These are phyloP conservation scores for Tyrannus savana DNA, from an alignment of 2,113 vertebrate genomes.

Conservation along the genomic window DNA sequence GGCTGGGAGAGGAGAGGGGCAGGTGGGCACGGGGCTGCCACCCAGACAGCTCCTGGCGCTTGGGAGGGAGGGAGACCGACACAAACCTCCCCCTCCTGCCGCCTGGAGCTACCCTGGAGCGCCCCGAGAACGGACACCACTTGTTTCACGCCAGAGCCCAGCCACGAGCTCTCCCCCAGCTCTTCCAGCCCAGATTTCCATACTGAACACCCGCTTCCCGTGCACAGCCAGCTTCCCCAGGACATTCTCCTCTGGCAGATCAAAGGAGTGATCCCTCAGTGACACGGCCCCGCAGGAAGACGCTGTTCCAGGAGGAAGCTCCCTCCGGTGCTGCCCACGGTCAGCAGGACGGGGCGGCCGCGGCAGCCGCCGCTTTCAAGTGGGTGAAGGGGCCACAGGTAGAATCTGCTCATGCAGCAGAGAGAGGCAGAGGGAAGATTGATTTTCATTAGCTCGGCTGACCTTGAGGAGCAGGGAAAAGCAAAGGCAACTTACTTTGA, in stretches of 20 bases:
- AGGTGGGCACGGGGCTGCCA: not conserved
- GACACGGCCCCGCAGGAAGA: not conserved
- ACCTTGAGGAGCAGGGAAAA: slow-evolving; percentile 60
- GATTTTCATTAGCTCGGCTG: slow-evolving; percentile 62
- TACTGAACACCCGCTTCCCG: accelerated
- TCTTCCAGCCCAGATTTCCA: not conserved
- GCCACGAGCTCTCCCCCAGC: not conserved
- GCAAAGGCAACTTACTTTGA: slow-evolving; percentile 56
- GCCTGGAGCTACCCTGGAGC: not conserved
- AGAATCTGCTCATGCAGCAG: slow-evolving; percentile 53
- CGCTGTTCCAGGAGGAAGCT: not conserved
- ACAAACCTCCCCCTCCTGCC: not conserved
- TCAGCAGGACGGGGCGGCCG: not conserved
- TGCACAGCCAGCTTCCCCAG: not conserved
- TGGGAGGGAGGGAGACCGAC: not conserved
- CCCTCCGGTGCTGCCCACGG: not conserved
- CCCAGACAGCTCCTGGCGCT: not conserved
- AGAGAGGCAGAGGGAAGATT: slow-evolving; percentile 51
- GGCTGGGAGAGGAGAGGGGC: not conserved
- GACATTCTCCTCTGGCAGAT: not conserved
- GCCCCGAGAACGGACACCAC: accelerated
- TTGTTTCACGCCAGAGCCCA: not conserved
- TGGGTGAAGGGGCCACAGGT: slow-evolving; percentile 50
- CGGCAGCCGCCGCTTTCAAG: not conserved
- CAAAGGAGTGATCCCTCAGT: not conserved